Evolutionary conservation across 2,113 vertebrate species (phyloP).

Genomic region (Sclerurus mexicanus): DNA sequence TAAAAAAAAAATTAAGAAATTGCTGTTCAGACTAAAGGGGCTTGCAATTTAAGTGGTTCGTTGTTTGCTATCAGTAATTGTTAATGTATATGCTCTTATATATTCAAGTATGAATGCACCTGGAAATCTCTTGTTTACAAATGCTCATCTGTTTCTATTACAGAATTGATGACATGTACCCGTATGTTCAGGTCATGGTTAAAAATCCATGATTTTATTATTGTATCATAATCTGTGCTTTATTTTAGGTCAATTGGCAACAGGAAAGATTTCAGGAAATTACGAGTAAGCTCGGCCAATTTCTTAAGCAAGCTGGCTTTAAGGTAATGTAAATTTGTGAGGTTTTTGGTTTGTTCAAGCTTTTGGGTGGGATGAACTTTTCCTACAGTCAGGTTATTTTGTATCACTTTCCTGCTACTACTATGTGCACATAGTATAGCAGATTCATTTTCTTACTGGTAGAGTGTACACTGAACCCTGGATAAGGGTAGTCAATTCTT

Average conservation of each 20-base stretch:
- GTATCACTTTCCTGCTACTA: not conserved
- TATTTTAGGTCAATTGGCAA: slow-evolving; percentile 90
- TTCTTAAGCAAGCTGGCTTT: slow-evolving; percentile 97
- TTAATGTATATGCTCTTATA: not conserved
- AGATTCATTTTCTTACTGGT: not conserved
- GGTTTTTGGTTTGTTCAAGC: not conserved
- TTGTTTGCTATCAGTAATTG: not conserved
- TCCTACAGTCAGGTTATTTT: not conserved
- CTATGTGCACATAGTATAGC: rapidly evolving
- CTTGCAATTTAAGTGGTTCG: not conserved
- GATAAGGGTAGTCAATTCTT: not conserved
- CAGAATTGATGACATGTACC: not conserved
- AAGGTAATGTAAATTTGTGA: slow-evolving; percentile 80
- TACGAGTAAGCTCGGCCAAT: slow-evolving; percentile 89
- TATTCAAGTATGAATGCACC: not conserved
- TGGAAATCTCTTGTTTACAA: not conserved
- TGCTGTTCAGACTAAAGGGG: not conserved
- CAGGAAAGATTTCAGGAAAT: slow-evolving; percentile 94
- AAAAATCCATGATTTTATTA: not conserved
- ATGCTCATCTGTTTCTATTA: not conserved
- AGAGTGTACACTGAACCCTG: not conserved
- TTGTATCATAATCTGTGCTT: not conserved
- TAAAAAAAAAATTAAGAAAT: not conserved
- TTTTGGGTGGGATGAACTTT: not conserved
- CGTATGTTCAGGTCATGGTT: not conserved